Evolutionary conservation across 1,140 invertebrate genomes (phyloP).

Genomic region (Camponotus vicinus): DNA sequence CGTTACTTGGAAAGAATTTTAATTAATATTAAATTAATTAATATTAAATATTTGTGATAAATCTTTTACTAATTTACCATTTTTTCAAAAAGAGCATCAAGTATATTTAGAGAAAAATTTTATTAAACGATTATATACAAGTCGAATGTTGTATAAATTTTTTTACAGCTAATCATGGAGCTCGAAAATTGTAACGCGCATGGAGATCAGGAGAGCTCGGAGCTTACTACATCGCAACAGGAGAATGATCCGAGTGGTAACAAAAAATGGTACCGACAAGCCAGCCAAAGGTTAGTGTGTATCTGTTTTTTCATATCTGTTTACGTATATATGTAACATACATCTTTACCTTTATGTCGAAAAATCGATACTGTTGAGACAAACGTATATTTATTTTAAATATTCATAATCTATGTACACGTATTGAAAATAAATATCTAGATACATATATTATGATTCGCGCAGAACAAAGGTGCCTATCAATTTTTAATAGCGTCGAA

Average conservation of each 20-base stretch:
- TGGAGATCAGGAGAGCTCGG: slow-evolving; percentile 60
- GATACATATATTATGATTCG: not conserved
- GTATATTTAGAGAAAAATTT: not conserved
- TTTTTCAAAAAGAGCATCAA: not conserved
- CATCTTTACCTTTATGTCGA: not conserved
- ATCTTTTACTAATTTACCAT: too few relatives aligned
- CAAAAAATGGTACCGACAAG: slow-evolving; percentile 81
- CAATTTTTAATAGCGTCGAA: not conserved
- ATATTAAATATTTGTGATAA: too few relatives aligned
- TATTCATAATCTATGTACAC: not conserved
- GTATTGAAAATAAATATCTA: not conserved
- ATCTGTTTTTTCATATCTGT: not conserved
- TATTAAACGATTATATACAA: not conserved
- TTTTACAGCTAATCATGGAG: slow-evolving; percentile 78
- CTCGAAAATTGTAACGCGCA: slow-evolving; percentile 77
- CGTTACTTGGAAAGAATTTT: too few relatives aligned
- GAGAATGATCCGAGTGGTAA: slow-evolving; percentile 78
- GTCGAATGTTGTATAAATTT: not conserved
- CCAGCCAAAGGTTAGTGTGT: slow-evolving; percentile 79
- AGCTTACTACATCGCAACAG: slow-evolving; percentile 64
- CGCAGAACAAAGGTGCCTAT: not conserved
- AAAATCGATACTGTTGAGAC: not conserved
- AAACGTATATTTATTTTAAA: not conserved
- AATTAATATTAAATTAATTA: too few relatives aligned
- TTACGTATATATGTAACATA: not conserved